Percentiles rank a stretch among this genome's conserved stretches.
phyloP scores from a whole-genome alignment of 2,888 invertebrate species.

The Slavum lentiscoides region DNA sequence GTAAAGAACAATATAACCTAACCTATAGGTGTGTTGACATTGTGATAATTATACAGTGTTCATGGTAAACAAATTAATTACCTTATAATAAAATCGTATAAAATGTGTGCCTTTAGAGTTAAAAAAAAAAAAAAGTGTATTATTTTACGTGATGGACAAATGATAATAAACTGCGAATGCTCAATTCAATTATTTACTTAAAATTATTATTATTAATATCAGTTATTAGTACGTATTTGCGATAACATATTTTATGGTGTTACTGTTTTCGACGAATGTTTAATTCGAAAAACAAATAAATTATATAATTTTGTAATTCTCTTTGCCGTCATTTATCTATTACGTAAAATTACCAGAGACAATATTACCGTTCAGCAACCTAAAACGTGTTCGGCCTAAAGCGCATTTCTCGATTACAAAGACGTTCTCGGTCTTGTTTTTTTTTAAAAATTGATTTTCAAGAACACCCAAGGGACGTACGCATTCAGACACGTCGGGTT shows the following conservation, averaged over 20 bases:
- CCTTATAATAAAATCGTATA: too few species aligned
- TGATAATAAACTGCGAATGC: too few species aligned
- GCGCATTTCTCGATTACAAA: background rate
- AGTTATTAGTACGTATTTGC: background rate
- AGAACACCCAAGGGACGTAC: slow-evolving; percentile 13
- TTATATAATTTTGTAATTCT: background rate
- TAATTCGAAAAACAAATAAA: background rate
- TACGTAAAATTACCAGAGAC: background rate
- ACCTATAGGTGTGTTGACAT: too few species aligned
- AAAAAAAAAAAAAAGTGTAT: too few species aligned
- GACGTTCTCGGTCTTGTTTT: slow-evolving; percentile 5
- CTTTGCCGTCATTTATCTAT: background rate
- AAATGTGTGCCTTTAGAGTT: too few species aligned
- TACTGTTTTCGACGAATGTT: background rate
- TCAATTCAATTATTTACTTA: too few species aligned
- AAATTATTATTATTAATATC: too few species aligned
- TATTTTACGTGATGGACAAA: too few species aligned
- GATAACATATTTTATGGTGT: background rate
- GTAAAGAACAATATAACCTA: too few species aligned
- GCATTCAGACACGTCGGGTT: slow-evolving; percentile 12
- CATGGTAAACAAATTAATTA: too few species aligned
- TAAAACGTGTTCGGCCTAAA: background rate
- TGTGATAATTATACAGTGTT: too few species aligned
- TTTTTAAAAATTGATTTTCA: slow-evolving; percentile 17
- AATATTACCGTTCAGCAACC: background rate